Evolutionary conservation across 2,797 vertebrate genomes (phyloP), one percentile per base, ranked within the genome.

Genomic region (Gambusia yucatana): DNA sequence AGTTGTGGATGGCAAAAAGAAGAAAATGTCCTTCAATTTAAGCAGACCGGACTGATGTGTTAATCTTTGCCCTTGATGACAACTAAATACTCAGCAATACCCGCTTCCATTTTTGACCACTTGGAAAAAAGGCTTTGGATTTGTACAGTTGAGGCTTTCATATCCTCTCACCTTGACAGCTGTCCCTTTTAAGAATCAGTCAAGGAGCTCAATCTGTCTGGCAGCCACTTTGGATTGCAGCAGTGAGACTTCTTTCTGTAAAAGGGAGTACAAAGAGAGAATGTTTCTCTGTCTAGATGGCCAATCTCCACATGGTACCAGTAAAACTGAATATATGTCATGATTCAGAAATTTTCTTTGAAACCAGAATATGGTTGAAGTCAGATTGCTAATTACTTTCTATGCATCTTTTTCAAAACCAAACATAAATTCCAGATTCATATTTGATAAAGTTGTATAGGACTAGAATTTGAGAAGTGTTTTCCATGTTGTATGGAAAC

Each of bases 151-250:
- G 20, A 25, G 2, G 48, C 7, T 73, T 50, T 73, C 39, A 52
- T 50, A 73, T 52, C 48, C 33, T 73, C 20, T 55, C 33, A 73
- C 33, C 46, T 52, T 52, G 48, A 73, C 17, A 52, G 10, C 67
- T 70, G 22, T n/a, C 67, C 22, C 10, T 52, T 55, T 73, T 52
- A 73, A 55, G 33, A 73, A 73, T 55, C 72, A 39, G 47, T 73
- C 48, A 55, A 72, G 47, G 17, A 72, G 4, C 22, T 73, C 33
- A 50, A 33, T 72, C 33, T 73, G 52, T 59, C 16, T 43, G 61
- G 55, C 7, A 43, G 73, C 25, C 16, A 9, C 13, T 74, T 74
- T 74, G 25, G 41, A 44, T 20, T 30, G 39, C 4, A 44, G 8
- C 10, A 57, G 36, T 13, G 5, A 8, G 36, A 28, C 17, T 1